Conservation (phyloP, 2,888 invertebrate genomes). For the Bombylius major region DNA sequence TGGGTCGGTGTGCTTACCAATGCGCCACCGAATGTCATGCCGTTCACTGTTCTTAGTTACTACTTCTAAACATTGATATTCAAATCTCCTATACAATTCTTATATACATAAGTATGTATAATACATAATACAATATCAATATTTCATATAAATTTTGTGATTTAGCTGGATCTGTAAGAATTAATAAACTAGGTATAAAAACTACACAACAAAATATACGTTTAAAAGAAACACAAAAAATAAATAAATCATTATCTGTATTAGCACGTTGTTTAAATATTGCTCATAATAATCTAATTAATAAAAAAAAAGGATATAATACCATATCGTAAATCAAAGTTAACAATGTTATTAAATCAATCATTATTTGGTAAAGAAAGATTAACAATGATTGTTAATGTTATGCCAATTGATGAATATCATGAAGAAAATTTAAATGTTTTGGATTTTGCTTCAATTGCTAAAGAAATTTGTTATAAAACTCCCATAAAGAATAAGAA, state of each 20-base stretch:
- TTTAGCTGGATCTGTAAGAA: slow-evolving; percentile 79
- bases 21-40: too few species aligned
- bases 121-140: too few species aligned
- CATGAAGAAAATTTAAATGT: slow-evolving; percentile 74
- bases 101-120: too few species aligned
- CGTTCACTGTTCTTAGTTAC: too few species aligned
- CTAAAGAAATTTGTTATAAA: slow-evolving; percentile 43
- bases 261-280: slow-evolving; percentile 65
- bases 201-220: slow-evolving; percentile 40
- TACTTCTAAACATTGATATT: too few species aligned
- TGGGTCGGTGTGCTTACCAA: too few species aligned
- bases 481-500: slow-evolving; percentile 13
- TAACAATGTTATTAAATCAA: slow-evolving; percentile 72
- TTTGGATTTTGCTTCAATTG: slow-evolving; percentile 70
- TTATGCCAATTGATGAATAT: slow-evolving; percentile 60
- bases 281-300: slow-evolving; percentile 33
- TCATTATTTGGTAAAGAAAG: slow-evolving; percentile 51
- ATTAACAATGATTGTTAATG: slow-evolving; percentile 64
- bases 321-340: slow-evolving; percentile 62
- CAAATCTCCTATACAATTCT: too few species aligned
- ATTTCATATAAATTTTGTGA: too few species aligned
- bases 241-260: slow-evolving; percentile 81
- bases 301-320: slow-evolving; percentile 24
- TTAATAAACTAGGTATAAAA: slow-evolving; percentile 51
- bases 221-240: slow-evolving; percentile 72